Conservation (phyloP, 2,113 vertebrate genomes). For the Sterrhoptilus dennistouni region DNA sequence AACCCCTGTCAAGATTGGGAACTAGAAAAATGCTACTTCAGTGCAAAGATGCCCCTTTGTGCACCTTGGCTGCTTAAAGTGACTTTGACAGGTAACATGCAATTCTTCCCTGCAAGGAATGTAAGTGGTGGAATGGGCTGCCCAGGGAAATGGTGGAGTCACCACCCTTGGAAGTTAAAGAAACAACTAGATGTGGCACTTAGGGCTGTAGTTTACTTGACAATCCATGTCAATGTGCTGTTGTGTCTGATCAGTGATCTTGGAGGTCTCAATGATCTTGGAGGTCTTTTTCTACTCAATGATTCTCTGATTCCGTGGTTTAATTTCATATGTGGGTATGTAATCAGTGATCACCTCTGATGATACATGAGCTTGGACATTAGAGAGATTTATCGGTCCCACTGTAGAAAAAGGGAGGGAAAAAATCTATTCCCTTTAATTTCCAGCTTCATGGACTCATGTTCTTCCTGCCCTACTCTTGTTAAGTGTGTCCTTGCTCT, state of each 20-base stretch:
- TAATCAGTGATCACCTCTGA: background rate
- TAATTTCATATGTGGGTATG: background rate
- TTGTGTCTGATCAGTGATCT: background rate
- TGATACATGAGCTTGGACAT: background rate
- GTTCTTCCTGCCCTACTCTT: background rate
- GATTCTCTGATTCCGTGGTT: background rate
- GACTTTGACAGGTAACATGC: background rate
- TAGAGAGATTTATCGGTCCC: background rate
- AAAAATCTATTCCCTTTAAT: background rate
- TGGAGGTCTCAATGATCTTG: background rate
- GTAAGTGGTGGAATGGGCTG: background rate
- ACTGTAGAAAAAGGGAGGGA: background rate
- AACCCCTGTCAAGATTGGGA: too few species aligned
- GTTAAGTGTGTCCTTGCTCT: background rate
- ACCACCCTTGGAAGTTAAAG: background rate
- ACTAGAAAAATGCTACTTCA: background rate
- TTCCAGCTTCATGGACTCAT: background rate
- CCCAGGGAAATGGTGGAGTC: background rate
- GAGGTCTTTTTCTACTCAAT: background rate
- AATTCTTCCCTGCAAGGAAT: background rate
- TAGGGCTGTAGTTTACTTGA: background rate
- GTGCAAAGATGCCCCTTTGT: background rate
- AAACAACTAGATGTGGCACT: background rate
- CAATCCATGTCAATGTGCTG: too few species aligned
- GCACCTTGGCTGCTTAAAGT: background rate